Percentiles rank a stretch among this genome's conserved stretches.
Conservation (phyloP, 2,888 invertebrate genomes). For the Allophyes oxyacanthae region DNA sequence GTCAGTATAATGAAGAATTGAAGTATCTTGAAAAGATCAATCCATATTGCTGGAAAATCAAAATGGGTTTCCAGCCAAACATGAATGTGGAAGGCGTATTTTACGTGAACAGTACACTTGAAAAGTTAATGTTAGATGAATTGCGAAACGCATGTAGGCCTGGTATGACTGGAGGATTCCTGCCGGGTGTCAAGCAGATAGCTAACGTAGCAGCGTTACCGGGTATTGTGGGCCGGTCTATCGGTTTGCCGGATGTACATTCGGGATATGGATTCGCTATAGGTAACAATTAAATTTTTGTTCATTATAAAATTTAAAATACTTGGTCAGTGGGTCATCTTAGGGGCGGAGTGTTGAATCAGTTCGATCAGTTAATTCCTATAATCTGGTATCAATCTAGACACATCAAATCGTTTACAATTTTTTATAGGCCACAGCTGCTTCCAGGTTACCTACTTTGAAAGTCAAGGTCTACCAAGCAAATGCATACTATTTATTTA, state of each 20-base stretch:
- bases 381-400: too few relatives aligned
- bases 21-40: constrained; percentile 97
- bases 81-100: constrained; percentile 99
- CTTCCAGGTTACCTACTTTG: too few relatives aligned
- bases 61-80: constrained; percentile 99
- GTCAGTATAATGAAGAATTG: constrained; percentile 97
- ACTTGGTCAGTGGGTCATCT: too few relatives aligned
- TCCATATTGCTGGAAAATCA: constrained; percentile 96
- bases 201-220: constrained; percentile 99
- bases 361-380: too few relatives aligned
- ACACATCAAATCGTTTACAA: too few relatives aligned
- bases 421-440: too few relatives aligned
- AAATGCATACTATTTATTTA: too few relatives aligned
- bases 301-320: too few relatives aligned
- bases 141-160: constrained; percentile 96
- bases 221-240: constrained; percentile 97
- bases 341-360: too few relatives aligned
- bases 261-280: constrained; percentile 99
- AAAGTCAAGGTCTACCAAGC: too few relatives aligned
- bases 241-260: constrained; percentile 98
- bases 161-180: constrained; percentile 97
- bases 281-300: constrained; percentile 83
- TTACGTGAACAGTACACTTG: constrained; percentile 97
- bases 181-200: constrained; percentile 99
- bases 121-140: constrained; percentile 99